Evolutionary conservation across 37 sponge, comb jelly and placozoan species (phyloP).

Genomic region (Petrosia ficiformis): DNA sequence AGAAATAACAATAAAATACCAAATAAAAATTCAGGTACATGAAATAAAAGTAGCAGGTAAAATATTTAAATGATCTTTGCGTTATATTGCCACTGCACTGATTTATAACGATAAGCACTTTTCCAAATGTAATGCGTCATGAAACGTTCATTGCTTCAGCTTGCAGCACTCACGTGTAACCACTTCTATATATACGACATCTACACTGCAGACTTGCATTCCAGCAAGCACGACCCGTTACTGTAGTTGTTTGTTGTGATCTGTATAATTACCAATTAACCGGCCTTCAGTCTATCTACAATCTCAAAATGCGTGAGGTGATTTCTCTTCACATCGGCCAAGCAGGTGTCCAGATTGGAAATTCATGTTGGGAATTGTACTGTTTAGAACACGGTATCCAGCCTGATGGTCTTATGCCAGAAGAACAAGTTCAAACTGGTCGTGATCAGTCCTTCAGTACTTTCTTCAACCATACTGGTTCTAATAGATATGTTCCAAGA

Average conservation of each 20-base stretch:
- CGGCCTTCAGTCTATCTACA: neutral
- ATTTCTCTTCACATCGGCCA: conserved; percentile 83
- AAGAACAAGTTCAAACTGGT: conserved; percentile 77
- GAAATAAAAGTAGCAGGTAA: no score
- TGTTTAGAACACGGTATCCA: conserved; percentile 86
- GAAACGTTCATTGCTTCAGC: no score
- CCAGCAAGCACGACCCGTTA: neutral
- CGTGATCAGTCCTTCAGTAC: conserved; percentile 93
- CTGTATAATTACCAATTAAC: neutral
- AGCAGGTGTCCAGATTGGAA: conserved; percentile 90
- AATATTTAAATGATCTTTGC: no score
- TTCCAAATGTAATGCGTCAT: no score
- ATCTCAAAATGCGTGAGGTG: conserved; percentile 66
- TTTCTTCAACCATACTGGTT: conserved; percentile 84
- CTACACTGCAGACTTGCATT: no score
- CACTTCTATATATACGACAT: no score
- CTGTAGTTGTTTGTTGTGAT: neutral
- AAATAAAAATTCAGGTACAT: no score
- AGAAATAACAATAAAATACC: no score
- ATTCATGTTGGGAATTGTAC: conserved; percentile 96
- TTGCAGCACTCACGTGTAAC: no score
- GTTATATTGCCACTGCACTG: no score
- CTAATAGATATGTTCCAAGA: conserved; percentile 88
- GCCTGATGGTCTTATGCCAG: conserved; percentile 88
- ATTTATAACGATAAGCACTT: no score